Evolutionary conservation across 2,797 vertebrate genomes (phyloP).

Genomic region (Miichthys miiuy): DNA sequence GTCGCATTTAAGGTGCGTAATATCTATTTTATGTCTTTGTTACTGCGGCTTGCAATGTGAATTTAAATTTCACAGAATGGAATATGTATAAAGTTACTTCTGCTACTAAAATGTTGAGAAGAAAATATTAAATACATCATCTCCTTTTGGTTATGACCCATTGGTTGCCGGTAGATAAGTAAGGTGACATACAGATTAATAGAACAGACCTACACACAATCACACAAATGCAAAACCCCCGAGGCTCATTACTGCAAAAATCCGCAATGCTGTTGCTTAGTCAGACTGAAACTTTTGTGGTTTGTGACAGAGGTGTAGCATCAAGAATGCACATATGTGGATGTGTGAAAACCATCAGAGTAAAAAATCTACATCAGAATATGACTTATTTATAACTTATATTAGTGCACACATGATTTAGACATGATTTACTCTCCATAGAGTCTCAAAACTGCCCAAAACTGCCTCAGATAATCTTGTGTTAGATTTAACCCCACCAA

Average conservation of each 20-base stretch:
- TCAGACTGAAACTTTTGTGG: constrained; percentile 63
- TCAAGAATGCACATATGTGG: neutral
- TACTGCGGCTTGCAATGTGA: neutral
- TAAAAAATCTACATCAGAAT: neutral
- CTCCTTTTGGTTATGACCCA: neutral
- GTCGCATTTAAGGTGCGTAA: neutral
- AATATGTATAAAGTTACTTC: neutral
- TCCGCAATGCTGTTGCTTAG: neutral
- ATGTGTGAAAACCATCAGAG: constrained; percentile 21
- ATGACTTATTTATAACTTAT: neutral
- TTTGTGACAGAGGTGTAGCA: constrained; percentile 32
- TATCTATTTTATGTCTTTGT: neutral
- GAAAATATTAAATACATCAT: neutral
- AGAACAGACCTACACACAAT: neutral
- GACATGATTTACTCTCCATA: neutral
- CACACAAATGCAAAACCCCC: neutral
- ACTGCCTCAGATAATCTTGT: neutral
- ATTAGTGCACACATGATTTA: neutral
- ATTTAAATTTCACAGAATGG: neutral
- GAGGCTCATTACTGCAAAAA: constrained; percentile 40
- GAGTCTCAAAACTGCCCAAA: neutral
- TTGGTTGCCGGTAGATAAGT: neutral
- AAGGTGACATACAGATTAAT: neutral
- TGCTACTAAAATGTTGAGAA: neutral
- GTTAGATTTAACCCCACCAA: neutral